Percentiles rank a stretch among this genome's conserved stretches.
phyloP scores from a whole-genome alignment of 2,888 invertebrate species.

The Acrobasis repandana region DNA sequence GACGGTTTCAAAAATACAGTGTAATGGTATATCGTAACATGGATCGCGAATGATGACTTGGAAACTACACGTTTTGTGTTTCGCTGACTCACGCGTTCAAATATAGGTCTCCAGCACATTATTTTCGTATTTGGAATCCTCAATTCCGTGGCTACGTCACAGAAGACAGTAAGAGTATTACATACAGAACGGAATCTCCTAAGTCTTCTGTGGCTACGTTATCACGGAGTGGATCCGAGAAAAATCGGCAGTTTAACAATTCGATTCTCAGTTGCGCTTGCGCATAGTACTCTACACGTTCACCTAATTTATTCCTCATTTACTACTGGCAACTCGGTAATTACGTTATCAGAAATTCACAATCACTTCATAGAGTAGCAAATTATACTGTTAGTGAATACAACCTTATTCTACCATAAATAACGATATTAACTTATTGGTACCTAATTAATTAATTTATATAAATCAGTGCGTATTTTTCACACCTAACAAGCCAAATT shows the following conservation, averaged over 20 bases:
- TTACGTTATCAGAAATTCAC: slow-evolving; percentile 10
- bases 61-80: too few species aligned
- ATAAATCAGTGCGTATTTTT: slow-evolving; percentile 43
- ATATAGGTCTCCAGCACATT: too few species aligned
- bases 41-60: too few species aligned
- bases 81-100: too few species aligned
- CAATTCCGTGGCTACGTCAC: too few species aligned
- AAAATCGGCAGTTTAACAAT: not conserved
- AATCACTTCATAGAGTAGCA: slow-evolving; percentile 35
- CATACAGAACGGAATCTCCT: too few species aligned
- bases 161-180: too few species aligned
- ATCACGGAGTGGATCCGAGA: too few species aligned
- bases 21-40: too few species aligned
- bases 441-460: slow-evolving; percentile 51
- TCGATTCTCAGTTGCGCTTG: not conserved
- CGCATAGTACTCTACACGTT: not conserved
- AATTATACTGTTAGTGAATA: slow-evolving; percentile 45
- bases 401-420: slow-evolving; percentile 48
- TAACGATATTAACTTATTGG: slow-evolving; percentile 43
- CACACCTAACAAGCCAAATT: slow-evolving; percentile 64
- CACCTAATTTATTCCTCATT: not conserved
- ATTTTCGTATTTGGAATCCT: too few species aligned
- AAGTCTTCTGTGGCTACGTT: too few species aligned
- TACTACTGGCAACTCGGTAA: slow-evolving; percentile 2
- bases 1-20: too few species aligned